Evolutionary conservation across 53 echinoderm and acorn worm species (phyloP).

Genomic region (Echinometra lucunter): DNA sequence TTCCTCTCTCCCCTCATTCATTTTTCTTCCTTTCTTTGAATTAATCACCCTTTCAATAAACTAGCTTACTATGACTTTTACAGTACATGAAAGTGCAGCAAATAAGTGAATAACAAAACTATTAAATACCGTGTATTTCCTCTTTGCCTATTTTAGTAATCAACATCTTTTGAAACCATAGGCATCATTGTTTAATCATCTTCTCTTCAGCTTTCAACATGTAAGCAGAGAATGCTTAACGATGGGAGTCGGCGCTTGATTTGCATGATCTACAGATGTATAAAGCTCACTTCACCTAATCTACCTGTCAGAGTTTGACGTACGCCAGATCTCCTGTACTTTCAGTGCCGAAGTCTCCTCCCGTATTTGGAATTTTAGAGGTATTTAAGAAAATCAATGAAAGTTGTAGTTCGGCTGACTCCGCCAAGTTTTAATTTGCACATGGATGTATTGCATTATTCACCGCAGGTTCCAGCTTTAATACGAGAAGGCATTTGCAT

Average conservation of each 20-base stretch:
- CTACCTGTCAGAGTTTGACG: not conserved
- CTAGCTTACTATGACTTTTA: not conserved
- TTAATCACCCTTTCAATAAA: not conserved
- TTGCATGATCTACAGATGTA: conserved; percentile 28
- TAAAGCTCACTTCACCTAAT: not conserved
- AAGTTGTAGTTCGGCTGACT: not conserved
- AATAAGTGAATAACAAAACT: not conserved
- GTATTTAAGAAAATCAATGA: not conserved
- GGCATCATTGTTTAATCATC: not conserved
- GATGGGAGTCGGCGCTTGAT: not conserved
- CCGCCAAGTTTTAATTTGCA: not conserved
- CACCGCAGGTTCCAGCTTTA: not conserved
- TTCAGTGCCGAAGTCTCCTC: not conserved
- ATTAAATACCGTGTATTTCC: not conserved
- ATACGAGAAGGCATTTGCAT: not conserved
- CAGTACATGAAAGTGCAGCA: not conserved
- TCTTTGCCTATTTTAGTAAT: not conserved
- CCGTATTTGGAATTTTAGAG: not conserved
- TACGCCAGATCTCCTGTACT: not conserved
- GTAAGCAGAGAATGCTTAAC: not conserved
- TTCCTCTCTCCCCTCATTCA: not conserved
- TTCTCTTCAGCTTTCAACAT: not conserved
- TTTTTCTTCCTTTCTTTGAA: not conserved
- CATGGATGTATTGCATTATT: not conserved
- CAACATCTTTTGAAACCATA: not conserved